These are phyloP conservation scores for Odontamblyopus lacepedii DNA, from an alignment of 2,797 vertebrate genomes.

Conservation along the genomic window DNA sequence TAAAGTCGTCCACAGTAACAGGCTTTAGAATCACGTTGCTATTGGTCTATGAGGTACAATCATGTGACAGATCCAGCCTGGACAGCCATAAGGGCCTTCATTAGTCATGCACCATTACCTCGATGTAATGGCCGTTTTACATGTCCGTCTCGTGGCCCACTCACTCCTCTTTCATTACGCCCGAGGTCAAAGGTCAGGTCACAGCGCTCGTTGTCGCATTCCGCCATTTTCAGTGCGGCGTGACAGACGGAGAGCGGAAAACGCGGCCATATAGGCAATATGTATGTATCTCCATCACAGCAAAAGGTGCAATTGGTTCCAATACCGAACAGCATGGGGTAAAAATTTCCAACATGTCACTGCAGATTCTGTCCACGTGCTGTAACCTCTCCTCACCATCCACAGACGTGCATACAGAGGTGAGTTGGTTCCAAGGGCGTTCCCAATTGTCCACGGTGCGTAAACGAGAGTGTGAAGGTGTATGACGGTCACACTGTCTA, in stretches of 20 bases:
- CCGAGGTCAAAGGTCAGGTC: neutral
- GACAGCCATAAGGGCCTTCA: slow-evolving; percentile 5
- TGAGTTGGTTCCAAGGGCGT: slow-evolving; percentile 1
- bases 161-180: slow-evolving; percentile 9
- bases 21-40: neutral
- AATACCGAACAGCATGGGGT: neutral
- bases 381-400: neutral
- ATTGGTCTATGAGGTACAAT: neutral
- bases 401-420: neutral
- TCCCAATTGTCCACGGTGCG: slow-evolving; percentile 1
- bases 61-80: slow-evolving; percentile 1
- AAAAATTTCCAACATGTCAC: neutral
- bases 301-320: slow-evolving; percentile 1
- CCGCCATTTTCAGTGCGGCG: no score
- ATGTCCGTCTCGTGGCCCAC: slow-evolving; percentile 4
- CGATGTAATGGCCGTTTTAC: slow-evolving; percentile 7
- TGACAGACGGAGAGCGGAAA: neutral
- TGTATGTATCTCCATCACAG: neutral
- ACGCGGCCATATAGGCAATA: neutral
- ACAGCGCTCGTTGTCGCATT: neutral
- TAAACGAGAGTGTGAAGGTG: neutral
- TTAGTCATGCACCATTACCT: slow-evolving; percentile 13
- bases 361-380: neutral
- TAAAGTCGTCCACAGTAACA: neutral
- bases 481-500: slow-evolving; percentile 12